Base-by-base conservation (phyloP, 1,140 invertebrate genomes). In the Diorhabda sublineata region DNA sequence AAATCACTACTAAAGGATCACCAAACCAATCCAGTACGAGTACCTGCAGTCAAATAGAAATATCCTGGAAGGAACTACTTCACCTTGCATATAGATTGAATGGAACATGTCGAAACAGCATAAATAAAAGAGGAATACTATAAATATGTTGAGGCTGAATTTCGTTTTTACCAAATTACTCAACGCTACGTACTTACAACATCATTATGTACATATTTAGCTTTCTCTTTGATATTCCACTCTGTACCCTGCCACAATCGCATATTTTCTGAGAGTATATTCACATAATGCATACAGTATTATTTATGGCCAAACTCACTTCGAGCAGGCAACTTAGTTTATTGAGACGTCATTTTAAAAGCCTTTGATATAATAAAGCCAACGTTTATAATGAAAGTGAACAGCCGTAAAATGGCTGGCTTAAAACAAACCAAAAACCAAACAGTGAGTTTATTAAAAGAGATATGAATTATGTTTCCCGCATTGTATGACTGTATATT, bases 391-490 rank as follows among this genome's bases (percentile, higher is more conserved):
- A 62, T 62, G 61, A 62, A 62, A 62, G 44, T 44, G 42, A 62
- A 57, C 45, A 64, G 63, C 63, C 63, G 63, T 52, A 41, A 64
- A 64, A 64, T 64, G 45, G 45, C 63, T 26, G 63, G 44, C 52
- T 43, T 64, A 64, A 64, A 64, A 74, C 58, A 75, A 72, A 71
- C 58, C 67, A 45, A 70, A 69, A 74, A 74, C 71, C 71, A 74
- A 70, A 71, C 64, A 68, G 61, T 64, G 44, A 69, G 71, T 73
- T 75, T 76, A 73, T 73, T 74, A 76, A 76, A 75, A 74, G 74
- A 66, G 5, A 61, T 71, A 76, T 76, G 74, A 76, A 72, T 75
- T 76, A 76, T 76, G 74, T 73, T 71, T 75, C 70, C 74, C 75
- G 74, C 74, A 76, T 75, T 76, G 74, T 76, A 72, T 60, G 72